Evolutionary conservation across 2,797 vertebrate species (phyloP).

Genomic region (Gymnopithys bicolor): DNA sequence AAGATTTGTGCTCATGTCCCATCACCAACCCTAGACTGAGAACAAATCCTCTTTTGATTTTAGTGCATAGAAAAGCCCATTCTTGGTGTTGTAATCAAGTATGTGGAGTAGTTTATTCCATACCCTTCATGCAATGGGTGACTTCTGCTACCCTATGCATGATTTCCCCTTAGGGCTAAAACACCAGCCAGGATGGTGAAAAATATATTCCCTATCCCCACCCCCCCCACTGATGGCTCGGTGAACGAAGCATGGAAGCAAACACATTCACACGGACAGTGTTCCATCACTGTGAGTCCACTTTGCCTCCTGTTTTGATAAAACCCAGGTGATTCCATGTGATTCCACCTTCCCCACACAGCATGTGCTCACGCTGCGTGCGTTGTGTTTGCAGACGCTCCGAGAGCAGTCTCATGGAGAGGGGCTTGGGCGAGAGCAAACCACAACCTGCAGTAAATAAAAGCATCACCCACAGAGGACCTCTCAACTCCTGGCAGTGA

Average conservation of each 20-base stretch:
- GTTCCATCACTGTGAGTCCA: background rate
- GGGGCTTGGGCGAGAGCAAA: background rate
- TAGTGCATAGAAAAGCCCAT: background rate
- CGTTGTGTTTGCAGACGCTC: background rate
- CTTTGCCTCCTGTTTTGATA: background rate
- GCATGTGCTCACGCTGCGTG: background rate
- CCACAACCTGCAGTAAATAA: background rate
- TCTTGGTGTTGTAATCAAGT: background rate
- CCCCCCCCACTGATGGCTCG: background rate
- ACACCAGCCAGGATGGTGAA: slow-evolving; percentile 50
- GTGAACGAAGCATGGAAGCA: background rate
- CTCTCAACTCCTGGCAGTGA: background rate
- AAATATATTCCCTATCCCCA: slow-evolving; percentile 29
- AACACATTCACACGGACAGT: background rate
- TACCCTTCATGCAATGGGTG: background rate
- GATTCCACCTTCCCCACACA: slow-evolving; percentile 22
- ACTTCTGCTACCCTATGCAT: slow-evolving; percentile 65
- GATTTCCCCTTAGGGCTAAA: slow-evolving; percentile 77
- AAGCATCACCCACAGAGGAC: background rate
- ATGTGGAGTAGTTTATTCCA: slow-evolving; percentile 12
- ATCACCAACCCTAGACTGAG: background rate
- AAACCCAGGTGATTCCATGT: slow-evolving; percentile 15
- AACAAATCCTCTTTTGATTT: background rate
- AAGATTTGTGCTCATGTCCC: background rate
- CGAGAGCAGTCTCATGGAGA: background rate